Evolutionary conservation across 2,113 vertebrate species (phyloP).

Genomic region (Muntiacus muntjak): DNA sequence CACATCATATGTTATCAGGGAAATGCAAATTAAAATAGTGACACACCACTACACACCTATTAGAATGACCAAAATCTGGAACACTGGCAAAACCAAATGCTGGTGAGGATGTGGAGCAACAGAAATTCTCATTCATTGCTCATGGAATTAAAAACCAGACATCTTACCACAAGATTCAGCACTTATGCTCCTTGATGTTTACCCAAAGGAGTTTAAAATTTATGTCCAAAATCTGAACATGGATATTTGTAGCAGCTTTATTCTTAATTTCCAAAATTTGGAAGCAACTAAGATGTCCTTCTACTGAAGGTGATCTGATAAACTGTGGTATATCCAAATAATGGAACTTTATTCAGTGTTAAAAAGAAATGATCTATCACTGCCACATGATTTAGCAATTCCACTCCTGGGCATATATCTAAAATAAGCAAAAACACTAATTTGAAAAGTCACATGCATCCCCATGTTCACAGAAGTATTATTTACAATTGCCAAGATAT

Average conservation of each 20-base stretch:
- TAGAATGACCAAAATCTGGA: neutral
- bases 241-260: neutral
- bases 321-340: neutral
- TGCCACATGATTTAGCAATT: neutral
- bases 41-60: neutral
- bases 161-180: neutral
- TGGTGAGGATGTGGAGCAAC: neutral
- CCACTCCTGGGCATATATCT: neutral
- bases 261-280: neutral
- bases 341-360: neutral
- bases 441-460: neutral
- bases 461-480: neutral
- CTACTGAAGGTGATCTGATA: neutral
- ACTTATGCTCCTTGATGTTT: neutral
- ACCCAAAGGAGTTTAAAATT: neutral
- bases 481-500: neutral
- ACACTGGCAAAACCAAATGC: neutral
- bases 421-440: neutral
- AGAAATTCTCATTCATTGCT: neutral
- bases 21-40: neutral
- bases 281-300: neutral
- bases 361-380: neutral
- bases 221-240: neutral
- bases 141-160: neutral
- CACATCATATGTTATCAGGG: neutral